Base-by-base conservation (phyloP, 2,113 vertebrate species). In the Poeciliopsis occidentalis region DNA sequence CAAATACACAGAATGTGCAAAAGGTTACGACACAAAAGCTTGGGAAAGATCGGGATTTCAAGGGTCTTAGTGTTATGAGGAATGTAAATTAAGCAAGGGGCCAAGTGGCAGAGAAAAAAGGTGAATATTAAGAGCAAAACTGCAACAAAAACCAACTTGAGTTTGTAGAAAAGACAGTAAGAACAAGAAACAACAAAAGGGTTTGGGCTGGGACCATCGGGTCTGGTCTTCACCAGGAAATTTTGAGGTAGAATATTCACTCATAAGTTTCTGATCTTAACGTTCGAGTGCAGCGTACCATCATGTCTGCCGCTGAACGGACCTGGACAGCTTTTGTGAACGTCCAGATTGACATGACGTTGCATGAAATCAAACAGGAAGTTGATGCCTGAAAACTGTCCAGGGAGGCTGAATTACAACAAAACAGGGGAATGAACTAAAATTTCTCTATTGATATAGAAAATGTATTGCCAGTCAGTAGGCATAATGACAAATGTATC, bases 1-100 rank as follows among this genome's bases (percentile, higher is more conserved):
- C 79, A 63, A 65, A 82, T 63, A 44, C 37, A 47, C 44, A 22
- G 47, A 64, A 29, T 12, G n/a, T 71, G 64, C 27, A 74, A 32
- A 26, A 19, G 47, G 47, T 54, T 22, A 22, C 17, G 19, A 19
- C 47, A 54, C 19, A 54, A 54, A 54, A 22, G 47, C 47, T 22
- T 22, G 47, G 47, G 19, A 54, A 54, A 22, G 17, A 54, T 24
- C 19, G 6, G 47, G 39, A 41, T 41, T 41, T 41, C 39, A 15
- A 41, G 39, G 10, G 13, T 41, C 39, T 41, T 41, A 15, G 39
- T 4, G 15, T 41, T 41, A 15, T 13, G 39, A 15, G 39, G 39
- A 41, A 41, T 15, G 39, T 41, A 41, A 41, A 41, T 41, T 41
- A 15, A 3, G 44, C 4, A 17, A 47, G 44, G 17, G 44, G 5